Base-by-base conservation (phyloP, 1,140 invertebrate genomes). In the Nixonia krombeini region DNA sequence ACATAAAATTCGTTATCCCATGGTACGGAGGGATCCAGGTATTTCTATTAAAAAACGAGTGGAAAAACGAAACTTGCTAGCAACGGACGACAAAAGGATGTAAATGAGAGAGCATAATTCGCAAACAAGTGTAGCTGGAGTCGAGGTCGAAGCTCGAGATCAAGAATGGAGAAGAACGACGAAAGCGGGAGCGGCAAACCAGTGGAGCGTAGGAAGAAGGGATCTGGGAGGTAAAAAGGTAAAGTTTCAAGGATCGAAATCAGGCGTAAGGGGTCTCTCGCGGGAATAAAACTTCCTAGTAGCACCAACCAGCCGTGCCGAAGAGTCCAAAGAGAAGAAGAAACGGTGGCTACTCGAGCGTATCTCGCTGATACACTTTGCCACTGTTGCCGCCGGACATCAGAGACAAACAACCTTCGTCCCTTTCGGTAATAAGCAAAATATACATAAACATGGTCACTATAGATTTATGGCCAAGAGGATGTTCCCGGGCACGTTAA, bases 201-300 rank as follows among this genome's bases (percentile, higher is more conserved):
- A 68, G 59, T 56, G 45, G 49, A 70, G 61, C 71, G 67, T 72
- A 64, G 59, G 67, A 70, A 64, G 67, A 51, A 35, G 46, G 45
- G 35, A 53, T 62, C 46, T 44, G 47, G 47, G 56, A 63, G 53
- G 56, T 62, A 57, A 72, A 70, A 70, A 74, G 75, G 58, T 38
- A 66, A 78, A 76, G 72, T 79, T 80, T 76, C 57, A 65, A 72
- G 76, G 74, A 78, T 80, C 75, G 71, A 76, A 80, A 80, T 80
- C 79, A 77, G 70, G 70, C 78, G 74, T 78, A 74, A 77, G 73
- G 70, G 63, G 64, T 16, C 47, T 73, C 78, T 66, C 70, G 44
- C 41, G 73, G 53, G 75, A 70, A 67, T 63, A 70, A 72, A 78
- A 78, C 61, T 78, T 77, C 35, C 52, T 53, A 38, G 66, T 69